Base-by-base conservation (phyloP, 2,888 invertebrate species). In the Agonopterix alstromeriana region DNA sequence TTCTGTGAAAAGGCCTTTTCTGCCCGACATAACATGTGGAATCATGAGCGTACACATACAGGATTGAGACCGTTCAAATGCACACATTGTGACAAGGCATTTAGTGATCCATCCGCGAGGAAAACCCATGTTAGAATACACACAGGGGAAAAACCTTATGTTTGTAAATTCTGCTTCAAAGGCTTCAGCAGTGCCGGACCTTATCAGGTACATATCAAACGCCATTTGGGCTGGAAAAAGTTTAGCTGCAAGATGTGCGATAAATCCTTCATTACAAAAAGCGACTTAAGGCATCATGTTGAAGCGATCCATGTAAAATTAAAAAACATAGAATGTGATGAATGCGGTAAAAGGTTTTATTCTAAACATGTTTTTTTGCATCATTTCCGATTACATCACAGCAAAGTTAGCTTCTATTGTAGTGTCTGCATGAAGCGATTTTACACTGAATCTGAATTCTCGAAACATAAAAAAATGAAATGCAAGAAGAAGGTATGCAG, bases 111-210 rank as follows among this genome's bases (percentile, higher is more conserved):
- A 0, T 65, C 66, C 0, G 67, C 73, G 0, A 17, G 46, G 1
- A 7, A 1, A 2, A 60, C 69, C 2, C 73, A 77, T 48, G 48
- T 53, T 35, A 54, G 67, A 7, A 68, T 53, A 3, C 75, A 75
- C 46, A 67, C 65, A 0, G 66, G 63, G 0, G 60, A 57, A 0
- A 68, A 63, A 41, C 60, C 55, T 0, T 70, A 70, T 50, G 9
- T 42, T 1, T 76, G 75, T 43, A 14, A 50, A 0, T 14, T 46
- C 4, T 75, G 75, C 36, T 56, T 58, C 0, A 64, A 52, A 47
- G 45, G 36, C 0, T 76, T 67, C 47, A 55, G 57, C 35, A 72
- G 73, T 36, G 36, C 46, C 0, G 69, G 71, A 41, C 61, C 51
- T n/a, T 48, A 58, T 0, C 48, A 36, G 0, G 35, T 8, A 0